phyloP scores from a whole-genome alignment of 2,888 invertebrate genomes.

The Mamestra brassicae region DNA sequence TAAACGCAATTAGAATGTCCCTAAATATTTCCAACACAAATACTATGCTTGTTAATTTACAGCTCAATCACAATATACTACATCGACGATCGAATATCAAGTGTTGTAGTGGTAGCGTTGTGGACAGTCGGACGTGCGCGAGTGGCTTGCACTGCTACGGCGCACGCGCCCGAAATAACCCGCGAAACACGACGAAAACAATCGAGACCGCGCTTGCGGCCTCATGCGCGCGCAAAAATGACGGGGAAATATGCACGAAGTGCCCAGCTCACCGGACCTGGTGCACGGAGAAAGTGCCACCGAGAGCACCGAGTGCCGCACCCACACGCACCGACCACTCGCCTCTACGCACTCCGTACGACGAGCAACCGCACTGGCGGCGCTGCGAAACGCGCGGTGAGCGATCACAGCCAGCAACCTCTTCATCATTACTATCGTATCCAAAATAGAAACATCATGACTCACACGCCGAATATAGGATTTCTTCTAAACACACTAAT shows the following conservation, averaged over 20 bases:
- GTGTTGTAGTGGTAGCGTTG: slow-evolving; percentile 79
- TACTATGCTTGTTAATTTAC: slow-evolving; percentile 33
- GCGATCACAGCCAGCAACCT: slow-evolving; percentile 25
- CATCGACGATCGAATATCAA: slow-evolving; percentile 76
- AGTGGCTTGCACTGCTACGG: slow-evolving; percentile 84
- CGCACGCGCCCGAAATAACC: slow-evolving; percentile 87
- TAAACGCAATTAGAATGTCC: slow-evolving; percentile 12
- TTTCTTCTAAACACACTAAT: slow-evolving; percentile 31
- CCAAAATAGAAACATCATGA: slow-evolving; percentile 33
- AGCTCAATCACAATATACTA: slow-evolving; percentile 57
- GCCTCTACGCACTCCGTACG: slow-evolving; percentile 14
- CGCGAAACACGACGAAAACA: slow-evolving; percentile 90
- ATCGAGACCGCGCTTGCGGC: slow-evolving; percentile 85
- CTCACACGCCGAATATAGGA: slow-evolving; percentile 27
- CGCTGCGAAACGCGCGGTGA: slow-evolving; percentile 8
- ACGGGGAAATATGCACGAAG: slow-evolving; percentile 83
- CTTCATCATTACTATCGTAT: slow-evolving; percentile 32
- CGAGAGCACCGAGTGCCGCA: slow-evolving; percentile 63
- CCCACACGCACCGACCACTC: slow-evolving; percentile 19
- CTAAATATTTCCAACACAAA: slow-evolving; percentile 15
- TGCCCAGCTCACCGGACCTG: slow-evolving; percentile 64
- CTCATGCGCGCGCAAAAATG: slow-evolving; percentile 86
- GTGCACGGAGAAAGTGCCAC: slow-evolving; percentile 64
- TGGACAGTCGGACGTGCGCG: slow-evolving; percentile 83
- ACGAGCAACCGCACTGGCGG: slow-evolving; percentile 12